Evolutionary conservation across 64 coral and sea anemone genomes (phyloP), one percentile per base, ranked within the genome.

Genomic region (Hydrozoanthus tunicans): DNA sequence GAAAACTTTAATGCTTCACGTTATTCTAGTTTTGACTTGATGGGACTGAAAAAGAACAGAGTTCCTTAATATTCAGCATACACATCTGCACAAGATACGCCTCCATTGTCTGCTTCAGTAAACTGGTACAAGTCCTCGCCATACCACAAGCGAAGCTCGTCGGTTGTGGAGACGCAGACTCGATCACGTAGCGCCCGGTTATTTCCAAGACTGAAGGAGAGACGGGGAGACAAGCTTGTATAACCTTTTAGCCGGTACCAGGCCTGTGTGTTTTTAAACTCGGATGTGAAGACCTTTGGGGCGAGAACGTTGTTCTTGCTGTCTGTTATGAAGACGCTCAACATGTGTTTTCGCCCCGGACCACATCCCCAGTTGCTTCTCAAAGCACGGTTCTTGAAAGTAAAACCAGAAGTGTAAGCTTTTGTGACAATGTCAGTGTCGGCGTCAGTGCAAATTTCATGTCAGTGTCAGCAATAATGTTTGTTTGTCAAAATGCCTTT

Each of bases 301-400:
- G 23, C 81, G 4, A 84, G 51, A 7, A 84, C 53, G 13, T 55
- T 84, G 81, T 83, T 83, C 63, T 56, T 43, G 81, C 81, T 65
- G 43, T 83, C 63, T 1, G 81, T 83, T 7, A 83, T 6, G 62
- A 20, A 67, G 63, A 67, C 43, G 32, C 64, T 13, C 13, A 82
- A 14, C 7, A 23, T 51, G 11, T 51, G 32, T 43, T 43, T 0
- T 27, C 51, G 3, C 3, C 20, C 8, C 20, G 81, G 64, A 9
- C 0, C 6, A 9, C 81, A 83, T 52, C 81, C 81, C 81, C 81
- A 83, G 13, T 23, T 15, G 63, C 62, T 65, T 17, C 7, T 52
- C 51, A 27, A 5, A 0, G 5, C 5, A 0, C 2, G 5, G 7
- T 25, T 10, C 77, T 79, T 13, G 53, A 20, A 79, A 17, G 3